Evolutionary conservation across 2,797 vertebrate genomes (phyloP), one percentile per base, ranked within the genome.

Genomic region (Arremon aurantiirostris): DNA sequence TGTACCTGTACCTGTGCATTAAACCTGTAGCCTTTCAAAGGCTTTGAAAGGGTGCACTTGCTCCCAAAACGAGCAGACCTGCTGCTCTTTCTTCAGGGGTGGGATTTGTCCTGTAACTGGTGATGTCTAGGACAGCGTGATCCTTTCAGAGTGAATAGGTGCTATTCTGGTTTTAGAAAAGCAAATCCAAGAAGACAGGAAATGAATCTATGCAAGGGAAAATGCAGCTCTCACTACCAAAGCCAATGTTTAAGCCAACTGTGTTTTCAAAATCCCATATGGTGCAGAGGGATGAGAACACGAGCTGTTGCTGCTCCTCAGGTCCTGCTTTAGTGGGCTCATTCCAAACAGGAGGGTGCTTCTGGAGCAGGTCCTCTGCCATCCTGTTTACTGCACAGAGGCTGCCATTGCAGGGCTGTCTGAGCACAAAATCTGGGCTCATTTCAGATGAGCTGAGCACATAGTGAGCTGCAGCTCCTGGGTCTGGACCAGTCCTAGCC

Each of bases 221-320:
- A 93, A 93, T 15, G 80, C 88, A 90, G 61, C 35, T 78, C 52
- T 86, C 15, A 0, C 52, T 69, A 91, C 77, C 32, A 66, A 93
- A 94, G 70, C 78, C 94, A 93, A 59, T 71, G 50, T 94, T 96
- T 81, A 88, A 96, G 59, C 80, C 91, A 93, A 90, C 87, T 90
- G 87, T 94, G 93, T 95, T 96, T 96, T 95, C 72, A 81, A 95
- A 93, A 93, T 82, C 82, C 94, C 96, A 91, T 94, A 94, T 94
- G 93, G 90, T 93, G 47, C 90, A 88, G 63, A 86, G 69, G 69
- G 87, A 94, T 91, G 73, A 76, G 80, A 95, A 88, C 46, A 94
- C 9, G 91, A 93, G 89, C 70, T 94, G 85, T 81, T 69, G 87
- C 72, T 91, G 65, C 71, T 94, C 88, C 79, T 88, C 52, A 35